phyloP scores from a whole-genome alignment of 2,797 vertebrate genomes.

The Dermochelys coriacea region DNA sequence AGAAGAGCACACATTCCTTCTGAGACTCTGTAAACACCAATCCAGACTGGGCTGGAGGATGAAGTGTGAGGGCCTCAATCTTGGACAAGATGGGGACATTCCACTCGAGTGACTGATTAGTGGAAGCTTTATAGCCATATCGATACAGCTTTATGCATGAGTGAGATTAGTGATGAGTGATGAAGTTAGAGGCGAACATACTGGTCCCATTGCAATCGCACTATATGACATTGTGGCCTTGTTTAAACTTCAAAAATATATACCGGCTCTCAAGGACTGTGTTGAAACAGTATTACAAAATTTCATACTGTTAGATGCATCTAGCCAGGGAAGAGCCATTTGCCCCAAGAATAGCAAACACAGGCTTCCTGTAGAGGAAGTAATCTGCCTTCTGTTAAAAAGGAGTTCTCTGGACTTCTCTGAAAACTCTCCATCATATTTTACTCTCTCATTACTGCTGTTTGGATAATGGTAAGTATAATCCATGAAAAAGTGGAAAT shows the following conservation, averaged over 20 bases:
- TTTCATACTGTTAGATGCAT: not conserved
- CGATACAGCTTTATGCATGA: not conserved
- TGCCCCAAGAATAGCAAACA: not conserved
- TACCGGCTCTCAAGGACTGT: not conserved
- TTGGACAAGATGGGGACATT: not conserved
- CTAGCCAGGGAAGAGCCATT: not conserved
- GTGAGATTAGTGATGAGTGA: not conserved
- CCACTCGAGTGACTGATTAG: too few relatives aligned
- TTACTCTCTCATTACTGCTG: not conserved
- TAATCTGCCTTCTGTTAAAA: not conserved
- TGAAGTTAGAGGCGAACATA: not conserved
- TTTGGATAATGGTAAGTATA: not conserved
- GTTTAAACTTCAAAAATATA: not conserved
- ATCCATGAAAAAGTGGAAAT: not conserved
- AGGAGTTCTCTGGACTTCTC: not conserved
- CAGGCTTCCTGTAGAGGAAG: not conserved
- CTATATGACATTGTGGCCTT: not conserved
- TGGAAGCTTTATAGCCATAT: fast-evolving
- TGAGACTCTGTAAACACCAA: not conserved
- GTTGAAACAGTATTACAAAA: not conserved
- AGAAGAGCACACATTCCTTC: not conserved
- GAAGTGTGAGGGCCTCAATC: not conserved
- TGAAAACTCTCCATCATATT: not conserved
- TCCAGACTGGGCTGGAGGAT: not conserved
- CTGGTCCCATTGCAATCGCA: not conserved